Base-by-base conservation (phyloP, 2,888 invertebrate genomes). In the Pollenia amentaria region DNA sequence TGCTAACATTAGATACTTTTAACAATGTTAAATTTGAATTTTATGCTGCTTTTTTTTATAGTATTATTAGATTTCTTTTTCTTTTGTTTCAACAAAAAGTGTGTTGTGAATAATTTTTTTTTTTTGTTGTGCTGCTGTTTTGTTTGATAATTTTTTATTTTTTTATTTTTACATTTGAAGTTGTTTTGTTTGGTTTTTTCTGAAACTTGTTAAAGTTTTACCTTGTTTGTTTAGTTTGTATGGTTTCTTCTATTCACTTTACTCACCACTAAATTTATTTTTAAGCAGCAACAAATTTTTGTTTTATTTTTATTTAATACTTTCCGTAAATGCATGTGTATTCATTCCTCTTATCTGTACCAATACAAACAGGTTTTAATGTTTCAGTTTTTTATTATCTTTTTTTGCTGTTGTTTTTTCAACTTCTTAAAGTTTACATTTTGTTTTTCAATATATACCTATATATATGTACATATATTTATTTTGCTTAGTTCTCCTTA, bases 211-310 rank as follows among this genome's bases (percentile, higher is more conserved):
- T 84, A 81, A 82, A 70, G 65, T 80, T 69, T 84, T 81, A 80
- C 53, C 80, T 83, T 87, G 83, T 81, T 70, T 21, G 60, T 67
- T 67, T 67, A 46, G 75, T 87, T 29, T 84, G 72, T 87, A 87
- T 73, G 87, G 87, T 87, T 87, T 87, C 87, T 81, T 80, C 69
- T 81, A 84, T 84, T 67, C 87, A 87, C 79, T 82, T 79, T 79
- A 65, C 51, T 65, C 69, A 57, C 46, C 78, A 75, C 29, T 46
- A 51, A 72, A 70, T 81, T 46, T 18, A 21, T 62, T 42, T 67
- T 65, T 48, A 57, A 60, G 48, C 69, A 79, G 78, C 69, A 79
- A 76, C 55, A 44, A 62, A 38, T 55, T 53, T 60, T 29, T 64
- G 53, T 46, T 16, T 64, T 76, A 12, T 9, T 82, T 53, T 75